phyloP scores from a whole-genome alignment of 2,797 vertebrate genomes.

The Sitta carolinensis region DNA sequence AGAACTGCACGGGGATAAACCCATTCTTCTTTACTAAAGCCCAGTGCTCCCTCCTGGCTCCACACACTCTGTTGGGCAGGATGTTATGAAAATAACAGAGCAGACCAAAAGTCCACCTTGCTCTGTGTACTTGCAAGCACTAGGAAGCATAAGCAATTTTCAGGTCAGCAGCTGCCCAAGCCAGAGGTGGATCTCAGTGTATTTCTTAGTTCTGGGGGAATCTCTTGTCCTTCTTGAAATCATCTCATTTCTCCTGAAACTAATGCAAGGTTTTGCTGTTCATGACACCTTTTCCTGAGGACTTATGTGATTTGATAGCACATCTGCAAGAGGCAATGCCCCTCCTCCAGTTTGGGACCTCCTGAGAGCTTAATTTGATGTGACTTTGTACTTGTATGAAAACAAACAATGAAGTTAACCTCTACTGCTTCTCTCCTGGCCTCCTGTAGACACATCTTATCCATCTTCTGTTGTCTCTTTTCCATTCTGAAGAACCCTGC shows the following conservation, averaged over 20 bases:
- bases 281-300: not conserved
- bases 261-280: not conserved
- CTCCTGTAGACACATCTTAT: not conserved
- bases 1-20: not conserved
- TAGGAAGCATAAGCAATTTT: not conserved
- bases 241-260: not conserved
- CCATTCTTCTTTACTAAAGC: not conserved
- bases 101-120: not conserved
- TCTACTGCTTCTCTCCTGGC: not conserved
- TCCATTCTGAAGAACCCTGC: not conserved
- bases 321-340: not conserved
- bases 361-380: conserved; percentile 11
- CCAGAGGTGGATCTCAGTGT: not conserved
- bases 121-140: not conserved
- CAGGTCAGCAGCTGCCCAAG: not conserved
- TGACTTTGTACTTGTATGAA: conserved; percentile 23
- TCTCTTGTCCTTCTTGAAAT: not conserved
- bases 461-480: not conserved
- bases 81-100: not conserved
- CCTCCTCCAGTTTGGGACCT: conserved; percentile 11
- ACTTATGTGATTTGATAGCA: not conserved
- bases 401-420: conserved; percentile 22
- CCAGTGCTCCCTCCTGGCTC: not conserved
- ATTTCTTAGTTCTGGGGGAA: not conserved
- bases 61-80: not conserved